Conservation (phyloP, 2,888 invertebrate species). For the Petrophora chlorosata region DNA sequence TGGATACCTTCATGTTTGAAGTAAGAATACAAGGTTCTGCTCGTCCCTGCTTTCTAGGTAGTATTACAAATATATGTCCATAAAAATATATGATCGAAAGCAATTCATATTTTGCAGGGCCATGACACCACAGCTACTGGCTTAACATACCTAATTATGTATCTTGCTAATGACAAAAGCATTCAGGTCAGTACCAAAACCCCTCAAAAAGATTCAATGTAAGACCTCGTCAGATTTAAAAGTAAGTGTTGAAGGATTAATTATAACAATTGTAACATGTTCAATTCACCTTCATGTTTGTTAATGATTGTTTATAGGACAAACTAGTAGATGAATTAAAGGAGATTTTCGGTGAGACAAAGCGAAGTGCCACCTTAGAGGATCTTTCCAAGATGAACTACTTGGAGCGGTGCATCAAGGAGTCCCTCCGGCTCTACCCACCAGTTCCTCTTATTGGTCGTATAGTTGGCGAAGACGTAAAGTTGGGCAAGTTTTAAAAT, state of each 20-base stretch:
- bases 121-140: not conserved
- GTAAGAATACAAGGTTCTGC: no score
- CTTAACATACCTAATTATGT: conserved; percentile 49
- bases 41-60: no score
- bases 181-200: conserved; percentile 62
- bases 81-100: no score
- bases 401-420: conserved; percentile 88
- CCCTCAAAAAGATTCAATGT: no score
- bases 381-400: conserved; percentile 85
- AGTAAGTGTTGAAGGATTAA: no score
- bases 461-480: conserved; percentile 80
- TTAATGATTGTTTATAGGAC: conserved; percentile 73
- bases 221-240: no score
- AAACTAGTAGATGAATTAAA: conserved; percentile 85
- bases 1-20: conserved; percentile 87
- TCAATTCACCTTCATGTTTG: not conserved
- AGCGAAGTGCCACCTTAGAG: conserved; percentile 83
- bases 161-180: conserved; percentile 75
- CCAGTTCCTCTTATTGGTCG: conserved; percentile 87
- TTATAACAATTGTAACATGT: not conserved
- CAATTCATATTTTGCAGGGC: not conserved
- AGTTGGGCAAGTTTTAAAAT: conserved; percentile 78
- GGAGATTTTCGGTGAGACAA: conserved; percentile 85
- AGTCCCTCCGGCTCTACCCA: conserved; percentile 86
- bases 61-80: no score